A percentile compares a stretch with the other conserved stretches of the same genome.
Evolutionary conservation across 2,797 vertebrate species (phyloP).

Genomic region (Denticeps clupeoides): DNA sequence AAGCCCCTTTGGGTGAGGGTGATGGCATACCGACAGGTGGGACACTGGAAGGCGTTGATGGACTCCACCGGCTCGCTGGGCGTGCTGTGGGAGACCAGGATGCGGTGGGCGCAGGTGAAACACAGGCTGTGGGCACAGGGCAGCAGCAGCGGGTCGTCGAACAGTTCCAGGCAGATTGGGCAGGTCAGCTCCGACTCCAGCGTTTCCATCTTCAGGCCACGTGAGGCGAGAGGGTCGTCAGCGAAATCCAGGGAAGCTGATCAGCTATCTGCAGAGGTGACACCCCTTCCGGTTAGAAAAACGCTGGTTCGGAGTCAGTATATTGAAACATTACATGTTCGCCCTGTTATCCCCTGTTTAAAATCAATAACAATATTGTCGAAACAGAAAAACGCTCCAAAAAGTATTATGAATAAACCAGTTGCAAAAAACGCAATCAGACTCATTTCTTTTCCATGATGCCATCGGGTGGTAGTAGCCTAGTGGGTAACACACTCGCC

Average conservation of each 20-base stretch:
- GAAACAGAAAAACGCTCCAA: too few relatives aligned
- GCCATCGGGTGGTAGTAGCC: too few relatives aligned
- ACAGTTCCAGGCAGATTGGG: conserved; percentile 99
- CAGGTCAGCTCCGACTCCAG: conserved; percentile 99
- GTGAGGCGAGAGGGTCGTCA: conserved; percentile 74
- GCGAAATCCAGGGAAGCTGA: conserved; percentile 96
- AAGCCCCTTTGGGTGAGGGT: conserved; percentile 90
- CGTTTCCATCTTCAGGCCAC: conserved; percentile 98
- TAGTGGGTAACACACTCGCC: too few relatives aligned
- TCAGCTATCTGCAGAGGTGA: conserved; percentile 80
- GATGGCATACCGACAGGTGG: conserved; percentile 98
- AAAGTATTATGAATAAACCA: too few relatives aligned
- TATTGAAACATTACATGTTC: too few relatives aligned
- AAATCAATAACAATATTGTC: too few relatives aligned
- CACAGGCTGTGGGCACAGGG: conserved; percentile 99
- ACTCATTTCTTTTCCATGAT: too few relatives aligned
- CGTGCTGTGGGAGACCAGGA: conserved; percentile 90
- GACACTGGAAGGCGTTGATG: conserved; percentile 95
- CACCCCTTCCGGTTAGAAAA: conserved; percentile 53
- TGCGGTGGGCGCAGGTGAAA: conserved; percentile 95
- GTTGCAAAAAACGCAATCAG: too few relatives aligned
- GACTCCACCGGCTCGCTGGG: conserved; percentile 87
- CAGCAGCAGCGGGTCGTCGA: conserved; percentile 95
- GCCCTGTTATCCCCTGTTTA: too few relatives aligned
- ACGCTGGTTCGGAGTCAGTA: too few relatives aligned